Percentiles rank a stretch among this genome's conserved stretches.
These are phyloP conservation scores for Athalia rosae DNA, from an alignment of 2,888 invertebrate genomes.

Conservation along the genomic window DNA sequence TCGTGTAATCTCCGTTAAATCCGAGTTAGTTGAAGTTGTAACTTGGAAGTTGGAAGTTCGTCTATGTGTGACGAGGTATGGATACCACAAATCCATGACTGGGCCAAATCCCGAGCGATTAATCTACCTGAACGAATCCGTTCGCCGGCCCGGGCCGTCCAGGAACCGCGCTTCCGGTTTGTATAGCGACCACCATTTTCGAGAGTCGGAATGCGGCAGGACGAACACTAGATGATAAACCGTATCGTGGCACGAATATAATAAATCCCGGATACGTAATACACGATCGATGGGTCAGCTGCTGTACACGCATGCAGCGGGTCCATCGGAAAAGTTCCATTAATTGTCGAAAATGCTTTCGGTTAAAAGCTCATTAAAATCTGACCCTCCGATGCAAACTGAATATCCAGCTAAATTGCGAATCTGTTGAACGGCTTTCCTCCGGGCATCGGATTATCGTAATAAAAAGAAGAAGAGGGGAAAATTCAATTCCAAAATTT, in stretches of 20 bases:
- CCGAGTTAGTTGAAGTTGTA: slow-evolving; percentile 12
- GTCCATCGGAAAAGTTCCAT: no score
- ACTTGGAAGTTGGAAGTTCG: background rate
- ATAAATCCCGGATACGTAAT: background rate
- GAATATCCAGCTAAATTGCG: no score
- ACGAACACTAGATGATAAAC: slow-evolving; percentile 25
- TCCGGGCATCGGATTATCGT: no score
- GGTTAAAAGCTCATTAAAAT: no score
- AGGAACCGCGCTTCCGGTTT: slow-evolving; percentile 23
- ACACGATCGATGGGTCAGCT: no score
- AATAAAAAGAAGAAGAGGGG: no score
- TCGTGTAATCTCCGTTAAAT: slow-evolving; percentile 5
- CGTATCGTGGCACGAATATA: slow-evolving; percentile 3
- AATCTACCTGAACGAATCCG: slow-evolving; percentile 30
- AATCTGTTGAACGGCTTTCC: no score
- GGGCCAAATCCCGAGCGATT: slow-evolving; percentile 30
- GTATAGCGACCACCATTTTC: background rate
- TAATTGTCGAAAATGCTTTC: no score
- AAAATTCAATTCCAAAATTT: no score
- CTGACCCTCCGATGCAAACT: no score
- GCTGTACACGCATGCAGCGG: no score
- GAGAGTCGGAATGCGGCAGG: background rate
- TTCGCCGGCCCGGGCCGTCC: background rate
- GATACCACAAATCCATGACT: slow-evolving; percentile 21
- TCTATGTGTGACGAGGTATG: slow-evolving; percentile 1